phyloP scores from a whole-genome alignment of 2,113 vertebrate genomes.

The Planiliza haematocheilus region DNA sequence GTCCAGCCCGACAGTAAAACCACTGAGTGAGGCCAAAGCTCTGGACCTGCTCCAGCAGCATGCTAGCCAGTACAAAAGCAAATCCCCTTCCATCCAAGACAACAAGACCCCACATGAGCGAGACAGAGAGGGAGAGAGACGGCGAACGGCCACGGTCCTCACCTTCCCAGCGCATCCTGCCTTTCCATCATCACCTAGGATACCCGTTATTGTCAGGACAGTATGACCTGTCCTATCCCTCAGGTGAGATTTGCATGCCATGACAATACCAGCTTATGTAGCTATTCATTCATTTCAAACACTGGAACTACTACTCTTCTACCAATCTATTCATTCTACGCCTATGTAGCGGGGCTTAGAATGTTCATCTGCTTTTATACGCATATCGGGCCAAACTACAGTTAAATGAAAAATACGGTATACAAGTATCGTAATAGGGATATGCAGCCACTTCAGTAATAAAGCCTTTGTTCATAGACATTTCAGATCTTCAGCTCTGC shows the following conservation, averaged over 20 bases:
- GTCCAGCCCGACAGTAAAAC: slow-evolving; percentile 83
- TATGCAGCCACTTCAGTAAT: no score
- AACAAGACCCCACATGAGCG: slow-evolving; percentile 83
- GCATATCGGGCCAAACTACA: no score
- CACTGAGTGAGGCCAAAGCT: slow-evolving; percentile 90
- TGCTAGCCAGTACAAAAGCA: slow-evolving; percentile 98
- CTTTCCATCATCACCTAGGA: slow-evolving; percentile 93
- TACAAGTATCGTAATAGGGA: no score
- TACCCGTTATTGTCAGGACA: slow-evolving; percentile 94
- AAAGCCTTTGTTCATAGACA: no score
- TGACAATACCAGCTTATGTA: no score
- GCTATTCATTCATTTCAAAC: no score
- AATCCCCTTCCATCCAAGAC: slow-evolving; percentile 91
- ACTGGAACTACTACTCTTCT: no score
- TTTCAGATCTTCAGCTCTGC: no score
- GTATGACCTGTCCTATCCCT: slow-evolving; percentile 95
- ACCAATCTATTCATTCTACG: no score
- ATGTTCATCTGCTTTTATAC: no score
- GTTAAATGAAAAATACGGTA: no score
- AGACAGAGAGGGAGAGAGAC: slow-evolving; percentile 81
- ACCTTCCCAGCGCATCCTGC: slow-evolving; percentile 92
- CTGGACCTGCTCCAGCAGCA: slow-evolving; percentile 98
- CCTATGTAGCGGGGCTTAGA: no score
- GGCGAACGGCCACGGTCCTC: slow-evolving; percentile 91
- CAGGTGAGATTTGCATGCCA: slow-evolving; percentile 83